Evolutionary conservation across 2,888 invertebrate species (phyloP).

Genomic region (Heliconius charithonia): DNA sequence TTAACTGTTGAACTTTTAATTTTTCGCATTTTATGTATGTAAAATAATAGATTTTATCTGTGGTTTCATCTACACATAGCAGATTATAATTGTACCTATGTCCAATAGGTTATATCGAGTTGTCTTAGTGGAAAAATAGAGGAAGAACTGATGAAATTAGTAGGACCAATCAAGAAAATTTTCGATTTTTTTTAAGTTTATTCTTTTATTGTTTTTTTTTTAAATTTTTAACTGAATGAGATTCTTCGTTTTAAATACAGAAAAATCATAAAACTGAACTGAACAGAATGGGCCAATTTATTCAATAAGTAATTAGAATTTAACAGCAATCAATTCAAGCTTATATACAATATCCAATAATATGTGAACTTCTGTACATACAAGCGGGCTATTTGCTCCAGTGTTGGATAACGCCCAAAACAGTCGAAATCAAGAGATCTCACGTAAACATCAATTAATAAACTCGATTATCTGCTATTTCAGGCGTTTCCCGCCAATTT

Average conservation of each 20-base stretch:
- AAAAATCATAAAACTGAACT: too few species aligned
- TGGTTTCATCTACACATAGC: neutral
- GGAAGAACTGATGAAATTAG: too few species aligned
- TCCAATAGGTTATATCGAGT: too few species aligned
- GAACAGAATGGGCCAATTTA: neutral
- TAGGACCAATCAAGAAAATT: too few species aligned
- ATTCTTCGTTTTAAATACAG: too few species aligned
- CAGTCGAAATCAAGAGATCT: slow-evolving; percentile 37
- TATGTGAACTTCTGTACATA: neutral
- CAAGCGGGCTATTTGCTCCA: slow-evolving; percentile 27
- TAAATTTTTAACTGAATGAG: too few species aligned
- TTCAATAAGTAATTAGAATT: neutral
- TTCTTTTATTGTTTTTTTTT: too few species aligned
- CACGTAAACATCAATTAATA: slow-evolving; percentile 52
- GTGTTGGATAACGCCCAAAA: slow-evolving; percentile 49
- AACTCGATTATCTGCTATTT: slow-evolving; percentile 48
- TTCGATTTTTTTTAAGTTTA: too few species aligned
- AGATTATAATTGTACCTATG: too few species aligned
- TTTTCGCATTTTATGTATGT: neutral
- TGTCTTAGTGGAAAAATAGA: too few species aligned
- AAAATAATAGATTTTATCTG: neutral
- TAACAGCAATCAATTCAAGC: neutral
- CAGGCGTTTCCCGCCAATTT: slow-evolving; percentile 43
- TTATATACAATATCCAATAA: slow-evolving; percentile 16
- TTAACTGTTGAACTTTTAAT: neutral